A percentile compares a stretch with the other conserved stretches of the same genome.
These are phyloP conservation scores for Drosophila anomelani DNA, from an alignment of 2,888 invertebrate species.

Conservation along the genomic window DNA sequence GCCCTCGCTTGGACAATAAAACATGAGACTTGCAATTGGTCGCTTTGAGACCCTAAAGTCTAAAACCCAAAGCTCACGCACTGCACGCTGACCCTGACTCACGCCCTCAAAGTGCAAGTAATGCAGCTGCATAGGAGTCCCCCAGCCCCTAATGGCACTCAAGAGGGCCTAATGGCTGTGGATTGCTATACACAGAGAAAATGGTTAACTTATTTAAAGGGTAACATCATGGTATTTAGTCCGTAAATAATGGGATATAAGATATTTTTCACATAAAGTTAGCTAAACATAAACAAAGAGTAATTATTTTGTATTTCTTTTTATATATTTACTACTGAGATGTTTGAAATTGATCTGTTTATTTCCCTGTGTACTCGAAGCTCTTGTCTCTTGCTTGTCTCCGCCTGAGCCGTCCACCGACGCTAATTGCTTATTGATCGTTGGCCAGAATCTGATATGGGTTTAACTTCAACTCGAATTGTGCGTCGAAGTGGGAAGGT, in stretches of 20 bases:
- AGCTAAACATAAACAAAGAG: neutral
- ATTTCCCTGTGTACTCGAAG: conserved; percentile 10
- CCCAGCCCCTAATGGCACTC: conserved; percentile 26
- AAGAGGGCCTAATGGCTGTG: conserved; percentile 9
- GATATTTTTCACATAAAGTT: neutral
- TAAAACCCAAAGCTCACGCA: conserved; percentile 31
- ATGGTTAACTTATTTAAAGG: neutral
- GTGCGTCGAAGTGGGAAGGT: conserved; percentile 59
- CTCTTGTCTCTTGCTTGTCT: conserved; percentile 6
- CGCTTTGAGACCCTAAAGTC: conserved; percentile 8
- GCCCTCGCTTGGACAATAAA: conserved; percentile 46
- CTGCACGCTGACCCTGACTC: conserved; percentile 61
- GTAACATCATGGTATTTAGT: neutral
- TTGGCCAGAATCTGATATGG: conserved; percentile 65
- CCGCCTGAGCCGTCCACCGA: conserved; percentile 65
- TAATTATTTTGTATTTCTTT: neutral
- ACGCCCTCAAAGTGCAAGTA: conserved; percentile 72
- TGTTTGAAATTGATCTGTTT: neutral
- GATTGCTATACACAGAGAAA: conserved; percentile 19
- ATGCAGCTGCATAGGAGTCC: conserved; percentile 55
- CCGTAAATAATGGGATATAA: neutral
- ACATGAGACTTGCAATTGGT: conserved; percentile 55
- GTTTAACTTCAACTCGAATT: conserved; percentile 32
- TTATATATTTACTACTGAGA: neutral
- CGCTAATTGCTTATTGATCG: conserved; percentile 76